A percentile compares a stretch with the other conserved stretches of the same genome.
Evolutionary conservation across 1,140 invertebrate genomes (phyloP).

Genomic region (Nasonia giraulti): DNA sequence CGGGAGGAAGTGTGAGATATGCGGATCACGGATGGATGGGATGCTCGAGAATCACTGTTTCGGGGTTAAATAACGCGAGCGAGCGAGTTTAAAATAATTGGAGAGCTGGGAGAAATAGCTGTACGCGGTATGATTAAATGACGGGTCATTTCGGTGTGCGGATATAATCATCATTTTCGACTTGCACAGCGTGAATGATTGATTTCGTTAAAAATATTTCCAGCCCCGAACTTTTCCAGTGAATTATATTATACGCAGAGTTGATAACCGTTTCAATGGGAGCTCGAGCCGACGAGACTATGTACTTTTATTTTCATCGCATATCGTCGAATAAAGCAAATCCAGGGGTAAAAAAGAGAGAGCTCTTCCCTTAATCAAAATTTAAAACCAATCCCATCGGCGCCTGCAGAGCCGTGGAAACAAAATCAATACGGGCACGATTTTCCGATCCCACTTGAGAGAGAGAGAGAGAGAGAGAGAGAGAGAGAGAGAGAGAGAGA

Average conservation of each 20-base stretch:
- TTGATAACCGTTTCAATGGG: background rate
- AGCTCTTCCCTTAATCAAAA: slow-evolving; percentile 16
- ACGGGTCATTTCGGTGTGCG: background rate
- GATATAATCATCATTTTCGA: background rate
- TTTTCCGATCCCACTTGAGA: background rate
- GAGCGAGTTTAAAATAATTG: background rate
- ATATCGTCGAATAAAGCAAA: slow-evolving; percentile 4
- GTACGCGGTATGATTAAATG: background rate
- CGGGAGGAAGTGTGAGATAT: background rate
- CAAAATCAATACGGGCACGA: slow-evolving; percentile 16
- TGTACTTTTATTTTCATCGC: background rate
- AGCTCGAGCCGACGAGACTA: too few species aligned
- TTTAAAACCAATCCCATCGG: slow-evolving; percentile 33
- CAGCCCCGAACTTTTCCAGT: too few species aligned
- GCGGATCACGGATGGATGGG: background rate
- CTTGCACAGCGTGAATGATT: background rate
- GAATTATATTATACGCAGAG: background rate
- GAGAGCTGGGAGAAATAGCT: background rate
- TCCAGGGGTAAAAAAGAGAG: background rate
- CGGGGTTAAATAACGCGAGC: background rate
- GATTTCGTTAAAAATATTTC: background rate
- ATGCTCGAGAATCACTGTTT: background rate
- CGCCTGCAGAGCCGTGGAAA: background rate
- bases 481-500: too few species aligned
- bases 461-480: too few species aligned